Evolutionary conservation across 2,888 invertebrate species (phyloP).

Genomic region (Ametastegia equiseti): DNA sequence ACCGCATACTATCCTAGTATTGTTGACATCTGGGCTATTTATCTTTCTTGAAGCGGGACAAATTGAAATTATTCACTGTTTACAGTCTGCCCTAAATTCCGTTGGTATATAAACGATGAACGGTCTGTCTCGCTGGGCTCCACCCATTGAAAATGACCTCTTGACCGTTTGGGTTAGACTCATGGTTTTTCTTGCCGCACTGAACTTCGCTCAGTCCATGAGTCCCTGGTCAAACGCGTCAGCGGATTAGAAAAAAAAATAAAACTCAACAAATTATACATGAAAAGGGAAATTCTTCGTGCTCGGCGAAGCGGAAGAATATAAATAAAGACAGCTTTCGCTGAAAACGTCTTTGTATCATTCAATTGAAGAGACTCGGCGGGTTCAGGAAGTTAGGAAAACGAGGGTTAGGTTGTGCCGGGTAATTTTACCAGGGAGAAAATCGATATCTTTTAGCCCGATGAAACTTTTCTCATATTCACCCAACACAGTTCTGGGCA

Average conservation of each 20-base stretch:
- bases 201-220: conserved; percentile 2
- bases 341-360: conserved; percentile 37
- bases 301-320: not conserved
- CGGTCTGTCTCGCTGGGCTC: not conserved
- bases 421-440: not conserved
- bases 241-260: conserved; percentile 27
- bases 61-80: conserved; percentile 59
- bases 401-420: not conserved
- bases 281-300: not conserved
- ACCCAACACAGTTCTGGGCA: not conserved
- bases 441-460: conserved; percentile 39
- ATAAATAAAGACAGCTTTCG: not conserved
- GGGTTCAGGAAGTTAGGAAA: conserved; percentile 38
- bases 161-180: not conserved
- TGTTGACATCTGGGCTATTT: conserved; percentile 70
- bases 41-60: conserved; percentile 66
- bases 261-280: not conserved
- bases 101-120: too few relatives aligned
- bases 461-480: conserved; percentile 24
- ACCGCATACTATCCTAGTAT: conserved; percentile 64
- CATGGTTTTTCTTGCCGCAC: not conserved
- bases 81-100: conserved; percentile 5
- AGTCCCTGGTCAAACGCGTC: conserved; percentile 18
- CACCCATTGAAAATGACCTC: not conserved
- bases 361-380: conserved; percentile 39